phyloP scores from a whole-genome alignment of 2,888 invertebrate genomes.

The Aquatica leii region DNA sequence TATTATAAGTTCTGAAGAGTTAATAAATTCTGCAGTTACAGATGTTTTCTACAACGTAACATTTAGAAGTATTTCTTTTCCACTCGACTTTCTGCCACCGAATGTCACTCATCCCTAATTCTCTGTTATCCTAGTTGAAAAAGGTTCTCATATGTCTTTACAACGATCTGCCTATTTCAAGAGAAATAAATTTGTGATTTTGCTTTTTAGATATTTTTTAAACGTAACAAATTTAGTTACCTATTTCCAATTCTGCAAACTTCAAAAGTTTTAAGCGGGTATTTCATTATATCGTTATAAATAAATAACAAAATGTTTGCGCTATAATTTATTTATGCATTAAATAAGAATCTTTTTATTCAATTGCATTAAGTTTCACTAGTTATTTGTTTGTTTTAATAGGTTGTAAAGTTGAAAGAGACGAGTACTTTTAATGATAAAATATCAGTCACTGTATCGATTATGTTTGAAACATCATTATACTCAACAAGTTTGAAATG shows the following conservation, averaged over 20 bases:
- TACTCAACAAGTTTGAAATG: conserved; percentile 29
- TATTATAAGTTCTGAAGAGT: not conserved
- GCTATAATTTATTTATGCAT: no score
- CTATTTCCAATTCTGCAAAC: conserved; percentile 2
- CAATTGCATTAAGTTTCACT: no score
- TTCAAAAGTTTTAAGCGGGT: not conserved
- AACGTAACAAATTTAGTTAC: conserved; percentile 7
- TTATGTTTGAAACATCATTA: conserved; percentile 7
- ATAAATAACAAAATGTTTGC: no score
- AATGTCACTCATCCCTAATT: conserved; percentile 14
- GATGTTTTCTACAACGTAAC: conserved; percentile 4
- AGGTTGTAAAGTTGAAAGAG: no score
- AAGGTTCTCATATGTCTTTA: conserved; percentile 13
- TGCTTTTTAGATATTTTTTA: conserved; percentile 5
- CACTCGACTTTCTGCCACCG: conserved; percentile 11
- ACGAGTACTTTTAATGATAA: no score
- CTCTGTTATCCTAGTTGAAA: conserved; percentile 14
- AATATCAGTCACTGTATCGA: no score
- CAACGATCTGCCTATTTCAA: conserved; percentile 11
- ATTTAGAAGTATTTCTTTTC: conserved; percentile 9
- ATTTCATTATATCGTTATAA: not conserved
- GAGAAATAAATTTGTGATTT: conserved; percentile 11
- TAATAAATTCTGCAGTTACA: not conserved
- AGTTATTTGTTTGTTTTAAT: no score
- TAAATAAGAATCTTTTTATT: no score